These are phyloP conservation scores for Ceyx cyanopectus DNA, from an alignment of 2,113 vertebrate species.

Conservation along the genomic window DNA sequence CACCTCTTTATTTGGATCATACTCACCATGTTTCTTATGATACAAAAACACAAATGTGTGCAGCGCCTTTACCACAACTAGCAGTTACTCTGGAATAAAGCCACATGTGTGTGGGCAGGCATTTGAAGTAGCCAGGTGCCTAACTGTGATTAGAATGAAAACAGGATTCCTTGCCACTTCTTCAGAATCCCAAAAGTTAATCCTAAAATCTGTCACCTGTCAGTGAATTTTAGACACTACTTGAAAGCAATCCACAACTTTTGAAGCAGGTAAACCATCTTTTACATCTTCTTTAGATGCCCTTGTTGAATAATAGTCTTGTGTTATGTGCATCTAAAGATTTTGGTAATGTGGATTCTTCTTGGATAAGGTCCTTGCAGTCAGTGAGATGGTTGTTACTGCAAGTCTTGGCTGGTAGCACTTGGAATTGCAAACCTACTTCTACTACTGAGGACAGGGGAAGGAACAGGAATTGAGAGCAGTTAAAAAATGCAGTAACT, in stretches of 20 bases:
- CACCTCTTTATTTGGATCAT: slow-evolving; percentile 4
- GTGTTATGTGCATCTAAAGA: neutral
- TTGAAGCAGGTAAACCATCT: neutral
- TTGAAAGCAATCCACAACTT: neutral
- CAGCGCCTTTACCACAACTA: neutral
- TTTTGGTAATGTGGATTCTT: neutral
- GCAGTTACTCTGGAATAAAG: neutral
- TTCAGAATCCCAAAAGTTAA: neutral
- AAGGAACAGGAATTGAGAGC: neutral
- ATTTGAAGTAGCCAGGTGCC: neutral
- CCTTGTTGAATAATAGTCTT: neutral
- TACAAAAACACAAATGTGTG: neutral
- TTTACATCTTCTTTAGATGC: neutral
- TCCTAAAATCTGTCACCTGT: neutral
- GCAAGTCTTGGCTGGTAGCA: neutral
- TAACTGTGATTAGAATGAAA: neutral
- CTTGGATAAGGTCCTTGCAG: neutral
- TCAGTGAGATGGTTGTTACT: neutral
- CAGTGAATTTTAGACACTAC: neutral
- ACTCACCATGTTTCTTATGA: neutral
- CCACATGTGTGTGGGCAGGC: fast-evolving
- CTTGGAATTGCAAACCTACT: neutral
- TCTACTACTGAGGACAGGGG: neutral
- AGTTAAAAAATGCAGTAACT: neutral
- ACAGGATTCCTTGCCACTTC: neutral